A percentile compares a stretch with the other conserved stretches of the same genome.
phyloP scores from a whole-genome alignment of 2,113 vertebrate species.

The Brienomyrus longianalis region DNA sequence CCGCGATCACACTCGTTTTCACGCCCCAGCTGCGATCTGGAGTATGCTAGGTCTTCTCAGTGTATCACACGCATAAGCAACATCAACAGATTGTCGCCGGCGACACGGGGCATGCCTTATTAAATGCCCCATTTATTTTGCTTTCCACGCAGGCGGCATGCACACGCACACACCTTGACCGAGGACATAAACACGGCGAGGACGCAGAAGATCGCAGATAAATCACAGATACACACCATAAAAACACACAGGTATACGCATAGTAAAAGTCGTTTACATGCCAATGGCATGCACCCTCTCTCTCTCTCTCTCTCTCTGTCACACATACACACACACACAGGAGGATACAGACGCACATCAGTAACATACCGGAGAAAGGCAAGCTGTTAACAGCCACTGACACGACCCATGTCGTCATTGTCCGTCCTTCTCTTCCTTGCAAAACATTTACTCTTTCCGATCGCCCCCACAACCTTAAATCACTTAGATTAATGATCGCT shows the following conservation, averaged over 20 bases:
- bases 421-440: neutral
- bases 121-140: slow-evolving; percentile 7
- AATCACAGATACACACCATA: neutral
- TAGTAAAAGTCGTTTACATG: neutral
- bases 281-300: neutral
- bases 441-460: neutral
- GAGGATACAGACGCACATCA: neutral
- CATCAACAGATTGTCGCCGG: neutral
- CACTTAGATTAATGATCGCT: neutral
- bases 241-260: neutral
- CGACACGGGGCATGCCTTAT: neutral
- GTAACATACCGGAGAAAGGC: slow-evolving; percentile 8
- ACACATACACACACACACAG: neutral
- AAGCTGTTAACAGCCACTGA: neutral
- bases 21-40: neutral
- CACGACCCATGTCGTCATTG: neutral
- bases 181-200: neutral
- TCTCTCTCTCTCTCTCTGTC: neutral
- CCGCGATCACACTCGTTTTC: neutral
- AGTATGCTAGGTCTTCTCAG: neutral
- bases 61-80: neutral
- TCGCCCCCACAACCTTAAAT: neutral
- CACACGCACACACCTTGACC: neutral
- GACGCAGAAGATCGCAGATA: neutral
- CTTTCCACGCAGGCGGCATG: neutral